Conservation (phyloP, 2,888 invertebrate species). For the Rhabditoides inermis region DNA sequence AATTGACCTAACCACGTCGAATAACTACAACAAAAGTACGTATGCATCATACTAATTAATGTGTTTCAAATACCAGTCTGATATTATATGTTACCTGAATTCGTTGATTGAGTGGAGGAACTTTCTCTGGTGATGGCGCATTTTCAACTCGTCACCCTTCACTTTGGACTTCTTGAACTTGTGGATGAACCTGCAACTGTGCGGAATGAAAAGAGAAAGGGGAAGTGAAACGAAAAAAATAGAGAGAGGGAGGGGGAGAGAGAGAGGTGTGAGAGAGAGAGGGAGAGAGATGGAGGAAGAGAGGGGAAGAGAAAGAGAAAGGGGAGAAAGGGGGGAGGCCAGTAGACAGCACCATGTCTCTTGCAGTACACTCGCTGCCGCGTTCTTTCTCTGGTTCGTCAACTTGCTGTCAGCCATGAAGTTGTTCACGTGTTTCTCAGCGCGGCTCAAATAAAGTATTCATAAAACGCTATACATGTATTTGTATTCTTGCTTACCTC, state of each 20-base stretch:
- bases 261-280: not conserved
- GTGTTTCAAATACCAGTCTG: too few species aligned
- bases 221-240: too few species aligned
- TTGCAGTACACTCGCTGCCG: slow-evolving; percentile 94
- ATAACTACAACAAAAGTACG: too few species aligned
- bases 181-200: slow-evolving; percentile 46
- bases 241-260: slow-evolving; percentile 64
- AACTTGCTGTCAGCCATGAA: slow-evolving; percentile 99
- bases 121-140: slow-evolving; percentile 51
- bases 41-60: too few species aligned
- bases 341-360: slow-evolving; percentile 99
- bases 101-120: slow-evolving; percentile 50
- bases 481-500: too few species aligned
- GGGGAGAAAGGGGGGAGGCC: slow-evolving; percentile 63
- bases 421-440: slow-evolving; percentile 99
- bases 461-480: too few species aligned
- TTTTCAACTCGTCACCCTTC: slow-evolving; percentile 50
- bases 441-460: too few species aligned
- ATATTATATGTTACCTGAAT: too few species aligned
- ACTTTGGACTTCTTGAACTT: slow-evolving; percentile 44
- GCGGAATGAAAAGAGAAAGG: too few species aligned
- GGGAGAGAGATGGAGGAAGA: too few species aligned
- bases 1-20: too few species aligned
- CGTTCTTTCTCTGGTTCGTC: slow-evolving; percentile 98
- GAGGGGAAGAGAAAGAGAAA: too few species aligned